Evolutionary conservation across 1,140 invertebrate species (phyloP), one percentile per base, ranked within the genome.

Genomic region (Brachionus calyciflorus): DNA sequence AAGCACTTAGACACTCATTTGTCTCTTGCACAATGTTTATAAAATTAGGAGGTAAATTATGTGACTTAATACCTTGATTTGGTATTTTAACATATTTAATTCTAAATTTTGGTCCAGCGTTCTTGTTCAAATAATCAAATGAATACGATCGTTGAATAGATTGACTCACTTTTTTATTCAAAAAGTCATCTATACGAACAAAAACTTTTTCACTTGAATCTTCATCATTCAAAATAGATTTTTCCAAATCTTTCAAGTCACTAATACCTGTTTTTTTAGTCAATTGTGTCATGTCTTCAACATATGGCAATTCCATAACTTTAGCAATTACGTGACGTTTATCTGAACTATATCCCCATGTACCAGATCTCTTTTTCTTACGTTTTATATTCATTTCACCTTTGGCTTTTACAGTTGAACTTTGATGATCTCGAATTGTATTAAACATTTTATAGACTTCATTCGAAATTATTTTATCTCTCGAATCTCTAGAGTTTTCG

Each of bases 101-200:
- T 17, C 76, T 17, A 21, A 14, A 33, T 12, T 37, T 60, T 26
- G 76, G 55, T n/a, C 49, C 73, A 49, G 44, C 55, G 12, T 57
- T 33, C 24, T 75, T 40, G 30, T 57, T 53, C 33, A 77, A 46
- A 33, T 77, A 77, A 21, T 65, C 57, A 30, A 37, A 63, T 5
- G 76, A 77, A 26, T 77, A 77, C 9, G 55, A 63, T 9, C 76
- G 40, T 46, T 49, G 41, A 6, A 77, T 46, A n/a, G 55, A 65
- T 0, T 53, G 51, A 3, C 49, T 55, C 7, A 55, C 60, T 49
- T 60, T 17, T 68, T 77, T 44, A 28, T 77, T 77, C 21, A 77
- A 48, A 63, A 30, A 77, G 41, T 77, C 76, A 30, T 77, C 76
- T 21, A 77, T 60, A 24, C 76, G 76, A 33, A 65, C 55, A 63